Percentiles rank a stretch among this genome's conserved stretches.
phyloP scores from a whole-genome alignment of 2,888 invertebrate species.

The Cryptus viduatorius region DNA sequence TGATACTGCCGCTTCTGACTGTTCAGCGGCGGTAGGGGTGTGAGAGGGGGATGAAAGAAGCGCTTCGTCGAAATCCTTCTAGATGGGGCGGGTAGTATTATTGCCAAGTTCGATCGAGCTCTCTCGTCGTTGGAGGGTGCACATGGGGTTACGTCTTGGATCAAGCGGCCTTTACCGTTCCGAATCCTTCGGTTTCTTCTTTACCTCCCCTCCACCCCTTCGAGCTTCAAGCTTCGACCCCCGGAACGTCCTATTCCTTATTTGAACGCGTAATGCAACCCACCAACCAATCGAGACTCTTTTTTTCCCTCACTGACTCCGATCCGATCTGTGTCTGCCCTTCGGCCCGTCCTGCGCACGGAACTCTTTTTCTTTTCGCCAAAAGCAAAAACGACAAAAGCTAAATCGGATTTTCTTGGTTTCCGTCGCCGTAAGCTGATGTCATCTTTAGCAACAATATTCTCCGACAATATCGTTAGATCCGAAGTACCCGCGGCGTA shows the following conservation, averaged over 20 bases:
- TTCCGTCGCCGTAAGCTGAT: conserved; percentile 24
- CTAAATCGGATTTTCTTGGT: conserved; percentile 37
- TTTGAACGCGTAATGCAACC: conserved; percentile 38
- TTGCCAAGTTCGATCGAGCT: conserved; percentile 71
- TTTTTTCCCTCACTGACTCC: conserved; percentile 15
- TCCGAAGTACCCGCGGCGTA: not conserved
- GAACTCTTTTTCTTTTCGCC: conserved; percentile 9
- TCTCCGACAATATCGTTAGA: not conserved
- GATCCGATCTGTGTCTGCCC: conserved; percentile 10
- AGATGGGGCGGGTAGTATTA: conserved; percentile 76
- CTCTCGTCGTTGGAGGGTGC: conserved; percentile 56
- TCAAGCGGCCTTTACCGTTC: conserved; percentile 53
- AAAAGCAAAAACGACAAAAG: not conserved
- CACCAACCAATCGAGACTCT: conserved; percentile 18
- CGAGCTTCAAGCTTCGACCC: conserved; percentile 20
- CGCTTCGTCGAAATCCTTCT: conserved; percentile 75
- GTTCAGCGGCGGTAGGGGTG: not conserved
- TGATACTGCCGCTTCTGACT: conserved; percentile 66
- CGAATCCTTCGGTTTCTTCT: conserved; percentile 34
- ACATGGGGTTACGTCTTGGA: conserved; percentile 51
- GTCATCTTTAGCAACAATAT: conserved; percentile 10
- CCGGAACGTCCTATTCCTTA: conserved; percentile 36
- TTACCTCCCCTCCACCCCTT: not conserved
- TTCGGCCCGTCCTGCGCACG: not conserved
- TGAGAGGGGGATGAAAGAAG: conserved; percentile 71